Evolutionary conservation across 2,888 invertebrate species (phyloP).

Genomic region (Clusia tigrina): DNA sequence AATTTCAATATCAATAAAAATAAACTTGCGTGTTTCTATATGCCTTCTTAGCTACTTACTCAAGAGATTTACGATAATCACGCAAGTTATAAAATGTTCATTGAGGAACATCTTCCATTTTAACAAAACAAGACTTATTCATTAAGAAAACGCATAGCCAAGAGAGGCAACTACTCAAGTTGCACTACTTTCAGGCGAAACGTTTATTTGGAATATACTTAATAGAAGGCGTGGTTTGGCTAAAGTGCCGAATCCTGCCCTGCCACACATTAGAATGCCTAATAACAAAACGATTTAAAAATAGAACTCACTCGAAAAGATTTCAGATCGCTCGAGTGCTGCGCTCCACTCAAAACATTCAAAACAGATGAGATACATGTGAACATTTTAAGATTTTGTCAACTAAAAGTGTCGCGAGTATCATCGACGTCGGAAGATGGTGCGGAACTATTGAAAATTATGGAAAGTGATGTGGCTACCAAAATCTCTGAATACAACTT

Average conservation of each 20-base stretch:
- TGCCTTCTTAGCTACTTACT: too few relatives aligned
- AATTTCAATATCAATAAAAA: too few relatives aligned
- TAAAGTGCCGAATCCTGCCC: constrained; percentile 41
- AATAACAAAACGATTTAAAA: constrained; percentile 53
- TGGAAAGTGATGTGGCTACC: not conserved
- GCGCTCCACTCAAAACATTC: constrained; percentile 50
- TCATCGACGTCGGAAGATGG: constrained; percentile 45
- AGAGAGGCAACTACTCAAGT: too few relatives aligned
- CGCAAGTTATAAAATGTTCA: not conserved
- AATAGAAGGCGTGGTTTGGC: constrained; percentile 43
- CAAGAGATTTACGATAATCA: too few relatives aligned
- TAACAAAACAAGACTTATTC: not conserved
- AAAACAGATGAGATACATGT: constrained; percentile 39
- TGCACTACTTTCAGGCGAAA: too few relatives aligned
- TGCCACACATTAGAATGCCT: constrained; percentile 41
- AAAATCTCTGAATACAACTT: constrained; percentile 10
- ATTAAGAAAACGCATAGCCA: not conserved
- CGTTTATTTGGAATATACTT: constrained; percentile 13
- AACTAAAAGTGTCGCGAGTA: constrained; percentile 57
- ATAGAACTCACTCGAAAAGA: constrained; percentile 50
- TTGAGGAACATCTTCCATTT: not conserved
- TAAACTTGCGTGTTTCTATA: too few relatives aligned
- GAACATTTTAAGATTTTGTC: constrained; percentile 44
- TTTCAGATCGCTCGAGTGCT: constrained; percentile 31
- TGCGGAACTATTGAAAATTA: constrained; percentile 4